Evolutionary conservation across 2,113 vertebrate genomes (phyloP).

Genomic region (Smithornis capensis): DNA sequence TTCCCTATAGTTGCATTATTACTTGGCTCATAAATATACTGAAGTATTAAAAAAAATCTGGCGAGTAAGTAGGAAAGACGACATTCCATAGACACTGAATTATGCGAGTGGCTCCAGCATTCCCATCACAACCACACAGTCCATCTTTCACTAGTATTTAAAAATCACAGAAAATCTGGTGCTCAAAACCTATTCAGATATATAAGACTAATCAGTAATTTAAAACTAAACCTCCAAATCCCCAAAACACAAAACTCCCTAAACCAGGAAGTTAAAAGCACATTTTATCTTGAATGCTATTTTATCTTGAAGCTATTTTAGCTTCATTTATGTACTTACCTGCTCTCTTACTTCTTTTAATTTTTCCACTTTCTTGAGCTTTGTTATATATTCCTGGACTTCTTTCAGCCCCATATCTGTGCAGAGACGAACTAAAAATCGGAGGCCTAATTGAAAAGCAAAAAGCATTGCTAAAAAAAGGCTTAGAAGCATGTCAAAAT

Average conservation of each 20-base stretch:
- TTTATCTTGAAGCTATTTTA: not conserved
- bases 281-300: not conserved
- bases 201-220: not conserved
- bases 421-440: constrained; percentile 91
- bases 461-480: not conserved
- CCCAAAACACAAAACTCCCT: not conserved
- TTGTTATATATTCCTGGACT: constrained; percentile 90
- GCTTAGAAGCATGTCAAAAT: not conserved
- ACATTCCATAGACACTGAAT: constrained; percentile 38
- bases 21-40: constrained; percentile 1
- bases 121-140: not conserved
- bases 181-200: not conserved
- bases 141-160: not conserved
- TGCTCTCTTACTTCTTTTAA: constrained; percentile 93
- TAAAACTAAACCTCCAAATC: not conserved
- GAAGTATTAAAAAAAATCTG: not conserved
- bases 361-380: constrained; percentile 94
- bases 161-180: not conserved
- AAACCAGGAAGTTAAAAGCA: not conserved
- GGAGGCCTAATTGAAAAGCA: constrained; percentile 77
- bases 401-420: constrained; percentile 94
- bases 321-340: constrained; percentile 64
- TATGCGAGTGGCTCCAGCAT: not conserved
- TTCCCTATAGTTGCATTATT: not conserved
- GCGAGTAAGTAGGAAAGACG: constrained; percentile 26